Percentiles rank a stretch among this genome's conserved stretches.
Evolutionary conservation across 2,113 vertebrate genomes (phyloP).

Genomic region (Montifringilla adamsi): DNA sequence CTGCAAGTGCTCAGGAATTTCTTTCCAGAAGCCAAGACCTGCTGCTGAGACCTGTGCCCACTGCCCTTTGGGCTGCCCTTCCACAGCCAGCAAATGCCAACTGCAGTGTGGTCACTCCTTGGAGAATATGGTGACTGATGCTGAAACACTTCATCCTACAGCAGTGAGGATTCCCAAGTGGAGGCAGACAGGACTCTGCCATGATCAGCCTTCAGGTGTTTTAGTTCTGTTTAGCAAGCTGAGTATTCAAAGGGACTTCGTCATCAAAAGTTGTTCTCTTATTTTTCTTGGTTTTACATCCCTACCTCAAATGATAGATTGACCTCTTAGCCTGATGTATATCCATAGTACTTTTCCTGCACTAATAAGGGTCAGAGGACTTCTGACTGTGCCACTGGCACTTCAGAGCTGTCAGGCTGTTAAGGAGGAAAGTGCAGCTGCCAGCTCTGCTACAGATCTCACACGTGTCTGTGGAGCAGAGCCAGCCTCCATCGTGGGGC

Average conservation of each 20-base stretch:
- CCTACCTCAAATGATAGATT: background rate
- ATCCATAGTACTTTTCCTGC: background rate
- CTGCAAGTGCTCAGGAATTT: background rate
- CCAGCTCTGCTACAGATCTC: background rate
- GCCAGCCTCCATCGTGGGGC: fast-evolving
- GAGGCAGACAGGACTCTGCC: background rate
- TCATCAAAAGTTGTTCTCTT: background rate
- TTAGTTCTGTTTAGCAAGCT: background rate
- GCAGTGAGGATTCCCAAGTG: fast-evolving
- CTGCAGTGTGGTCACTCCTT: fast-evolving
- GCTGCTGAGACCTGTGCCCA: background rate
- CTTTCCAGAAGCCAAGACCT: background rate
- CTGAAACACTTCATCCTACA: fast-evolving
- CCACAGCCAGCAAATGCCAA: background rate
- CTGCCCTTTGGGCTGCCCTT: background rate
- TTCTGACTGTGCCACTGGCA: background rate
- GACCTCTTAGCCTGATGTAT: background rate
- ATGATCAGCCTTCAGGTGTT: background rate
- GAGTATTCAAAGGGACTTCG: background rate
- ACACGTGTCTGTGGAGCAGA: background rate
- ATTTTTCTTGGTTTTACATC: background rate
- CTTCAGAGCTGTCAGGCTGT: background rate
- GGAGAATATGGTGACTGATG: background rate
- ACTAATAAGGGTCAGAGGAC: background rate
- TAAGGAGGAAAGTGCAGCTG: background rate